A percentile compares a stretch with the other conserved stretches of the same genome.
phyloP scores from a whole-genome alignment of 2,797 vertebrate species.

The Anableps anableps region DNA sequence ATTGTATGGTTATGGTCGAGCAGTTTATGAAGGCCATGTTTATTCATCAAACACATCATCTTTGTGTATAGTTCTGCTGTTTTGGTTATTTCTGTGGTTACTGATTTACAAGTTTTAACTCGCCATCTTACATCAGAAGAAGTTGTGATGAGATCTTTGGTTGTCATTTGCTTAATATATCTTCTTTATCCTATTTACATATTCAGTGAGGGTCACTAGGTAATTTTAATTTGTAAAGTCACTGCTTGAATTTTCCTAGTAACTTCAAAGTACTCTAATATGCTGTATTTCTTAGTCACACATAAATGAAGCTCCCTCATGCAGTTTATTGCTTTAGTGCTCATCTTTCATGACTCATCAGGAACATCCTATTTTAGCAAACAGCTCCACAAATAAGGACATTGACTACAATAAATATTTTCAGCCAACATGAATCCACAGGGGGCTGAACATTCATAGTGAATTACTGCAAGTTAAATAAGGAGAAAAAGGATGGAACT shows the following conservation, averaged over 20 bases:
- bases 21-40: not conserved
- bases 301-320: constrained; percentile 4
- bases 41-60: not conserved
- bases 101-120: not conserved
- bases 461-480: constrained; percentile 23
- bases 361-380: constrained; percentile 9
- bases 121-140: no score
- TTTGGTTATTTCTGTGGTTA: not conserved
- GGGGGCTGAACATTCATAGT: constrained; percentile 25
- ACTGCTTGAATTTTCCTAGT: not conserved
- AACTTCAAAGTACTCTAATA: not conserved
- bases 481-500: not conserved
- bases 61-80: not conserved
- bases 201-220: not conserved
- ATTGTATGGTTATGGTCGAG: no score
- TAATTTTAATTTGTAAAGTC: not conserved
- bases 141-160: not conserved
- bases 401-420: constrained; percentile 17
- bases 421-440: constrained; percentile 17
- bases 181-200: not conserved
- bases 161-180: not conserved
- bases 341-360: constrained; percentile 34
- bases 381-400: constrained; percentile 34
- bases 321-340: constrained; percentile 17
- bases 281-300: not conserved